These are phyloP conservation scores for Dryobotodes eremita DNA, from an alignment of 2,888 invertebrate genomes.

Conservation along the genomic window DNA sequence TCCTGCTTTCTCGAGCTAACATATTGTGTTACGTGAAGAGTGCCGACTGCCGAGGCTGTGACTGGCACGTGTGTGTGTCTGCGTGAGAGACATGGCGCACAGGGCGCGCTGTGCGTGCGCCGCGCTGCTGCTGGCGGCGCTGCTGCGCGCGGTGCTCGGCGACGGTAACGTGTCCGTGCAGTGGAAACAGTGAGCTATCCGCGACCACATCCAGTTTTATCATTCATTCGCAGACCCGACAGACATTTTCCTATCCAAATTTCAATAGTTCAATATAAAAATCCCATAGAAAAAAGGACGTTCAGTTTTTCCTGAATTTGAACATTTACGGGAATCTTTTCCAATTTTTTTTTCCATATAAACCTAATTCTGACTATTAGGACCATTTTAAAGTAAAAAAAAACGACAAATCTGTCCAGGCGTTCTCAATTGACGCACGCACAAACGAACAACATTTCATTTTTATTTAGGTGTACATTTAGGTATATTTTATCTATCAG, in stretches of 20 bases:
- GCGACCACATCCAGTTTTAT: not conserved
- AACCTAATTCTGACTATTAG: not conserved
- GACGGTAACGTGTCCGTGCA: conserved; percentile 72
- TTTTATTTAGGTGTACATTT: not conserved
- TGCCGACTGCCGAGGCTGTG: conserved; percentile 13
- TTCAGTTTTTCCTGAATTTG: not conserved
- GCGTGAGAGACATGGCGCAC: not conserved
- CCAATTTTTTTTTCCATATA: not conserved
- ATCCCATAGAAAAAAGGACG: not conserved
- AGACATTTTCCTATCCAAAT: not conserved
- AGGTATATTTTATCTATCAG: not conserved
- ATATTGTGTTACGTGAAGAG: conserved; percentile 5
- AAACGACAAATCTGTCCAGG: not conserved
- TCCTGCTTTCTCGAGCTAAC: not conserved
- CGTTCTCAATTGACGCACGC: not conserved
- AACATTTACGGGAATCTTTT: not conserved
- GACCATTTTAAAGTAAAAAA: not conserved
- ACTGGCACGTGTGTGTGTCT: not conserved
- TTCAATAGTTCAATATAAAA: not conserved
- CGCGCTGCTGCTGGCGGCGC: conserved; percentile 29
- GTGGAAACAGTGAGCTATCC: conserved; percentile 71
- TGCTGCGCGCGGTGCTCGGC: conserved; percentile 48
- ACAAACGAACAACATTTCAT: not conserved
- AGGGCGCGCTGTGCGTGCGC: conserved; percentile 9
- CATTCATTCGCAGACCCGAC: not conserved